These are phyloP conservation scores for Azemiops feae DNA, from an alignment of 2,113 vertebrate species.

Conservation along the genomic window DNA sequence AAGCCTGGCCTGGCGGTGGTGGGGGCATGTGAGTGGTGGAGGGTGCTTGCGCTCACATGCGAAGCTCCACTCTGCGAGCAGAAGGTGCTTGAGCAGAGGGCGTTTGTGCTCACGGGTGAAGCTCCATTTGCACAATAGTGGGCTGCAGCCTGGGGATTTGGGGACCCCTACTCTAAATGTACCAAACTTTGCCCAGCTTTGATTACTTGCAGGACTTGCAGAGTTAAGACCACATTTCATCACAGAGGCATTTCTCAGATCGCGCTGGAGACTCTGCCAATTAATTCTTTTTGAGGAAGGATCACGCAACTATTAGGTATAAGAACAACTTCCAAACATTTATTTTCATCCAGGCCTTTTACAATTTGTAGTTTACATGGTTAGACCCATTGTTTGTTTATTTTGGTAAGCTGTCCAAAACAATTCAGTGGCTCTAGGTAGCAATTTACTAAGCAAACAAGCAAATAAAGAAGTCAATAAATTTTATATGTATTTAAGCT, in stretches of 20 bases:
- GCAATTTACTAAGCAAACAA: background rate
- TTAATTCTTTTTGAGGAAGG: background rate
- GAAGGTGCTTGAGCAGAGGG: no score
- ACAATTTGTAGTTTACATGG: background rate
- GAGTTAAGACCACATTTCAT: background rate
- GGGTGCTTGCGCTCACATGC: background rate
- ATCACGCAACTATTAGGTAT: background rate
- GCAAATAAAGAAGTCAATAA: background rate
- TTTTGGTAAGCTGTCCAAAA: background rate
- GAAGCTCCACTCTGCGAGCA: background rate
- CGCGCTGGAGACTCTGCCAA: background rate
- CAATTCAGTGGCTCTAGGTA: background rate
- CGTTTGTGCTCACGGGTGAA: background rate
- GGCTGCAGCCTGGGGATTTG: background rate
- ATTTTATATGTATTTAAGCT: background rate
- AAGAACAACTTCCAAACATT: background rate
- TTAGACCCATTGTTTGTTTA: background rate
- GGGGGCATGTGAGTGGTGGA: background rate
- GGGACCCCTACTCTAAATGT: background rate
- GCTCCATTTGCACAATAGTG: background rate
- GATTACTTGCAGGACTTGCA: background rate
- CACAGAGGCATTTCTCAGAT: background rate
- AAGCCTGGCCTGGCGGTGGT: background rate
- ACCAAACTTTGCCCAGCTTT: background rate
- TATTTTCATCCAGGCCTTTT: background rate